Conservation (phyloP, 92 coral and sea anemone genomes). For the Desmophyllum pertusum region DNA sequence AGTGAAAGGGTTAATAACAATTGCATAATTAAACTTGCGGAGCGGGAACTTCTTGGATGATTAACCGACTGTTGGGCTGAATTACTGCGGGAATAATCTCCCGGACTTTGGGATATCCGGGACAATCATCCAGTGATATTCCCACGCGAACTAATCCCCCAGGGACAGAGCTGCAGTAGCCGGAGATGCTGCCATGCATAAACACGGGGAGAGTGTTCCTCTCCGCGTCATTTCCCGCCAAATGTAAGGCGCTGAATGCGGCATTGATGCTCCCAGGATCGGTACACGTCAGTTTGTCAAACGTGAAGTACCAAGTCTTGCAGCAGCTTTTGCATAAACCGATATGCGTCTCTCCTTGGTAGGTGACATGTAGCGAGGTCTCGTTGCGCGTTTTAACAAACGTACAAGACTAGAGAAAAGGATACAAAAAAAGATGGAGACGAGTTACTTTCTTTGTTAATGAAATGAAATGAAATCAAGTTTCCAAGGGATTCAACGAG, state of each 20-base stretch:
- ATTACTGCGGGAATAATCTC: conserved; percentile 26
- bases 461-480: no score
- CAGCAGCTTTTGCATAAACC: conserved; percentile 76
- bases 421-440: background rate
- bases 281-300: conserved; percentile 69
- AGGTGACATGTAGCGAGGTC: conserved; percentile 62
- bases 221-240: conserved; percentile 43
- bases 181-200: conserved; percentile 77
- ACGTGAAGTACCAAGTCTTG: conserved; percentile 78
- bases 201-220: conserved; percentile 67
- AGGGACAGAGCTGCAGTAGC: conserved; percentile 65
- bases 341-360: conserved; percentile 79
- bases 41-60: conserved; percentile 65
- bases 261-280: conserved; percentile 71
- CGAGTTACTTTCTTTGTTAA: no score
- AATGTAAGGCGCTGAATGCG: conserved; percentile 59
- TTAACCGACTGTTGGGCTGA: conserved; percentile 62
- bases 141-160: conserved; percentile 69
- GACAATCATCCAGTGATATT: conserved; percentile 57
- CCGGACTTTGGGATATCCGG: conserved; percentile 38
- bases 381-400: conserved; percentile 51
- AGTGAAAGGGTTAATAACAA: background rate
- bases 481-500: no score
- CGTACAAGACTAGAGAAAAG: conserved; percentile 55
- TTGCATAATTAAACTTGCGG: conserved; percentile 32